These are phyloP conservation scores for Parnassius orleans DNA, from an alignment of 2,888 invertebrate genomes.

Conservation along the genomic window DNA sequence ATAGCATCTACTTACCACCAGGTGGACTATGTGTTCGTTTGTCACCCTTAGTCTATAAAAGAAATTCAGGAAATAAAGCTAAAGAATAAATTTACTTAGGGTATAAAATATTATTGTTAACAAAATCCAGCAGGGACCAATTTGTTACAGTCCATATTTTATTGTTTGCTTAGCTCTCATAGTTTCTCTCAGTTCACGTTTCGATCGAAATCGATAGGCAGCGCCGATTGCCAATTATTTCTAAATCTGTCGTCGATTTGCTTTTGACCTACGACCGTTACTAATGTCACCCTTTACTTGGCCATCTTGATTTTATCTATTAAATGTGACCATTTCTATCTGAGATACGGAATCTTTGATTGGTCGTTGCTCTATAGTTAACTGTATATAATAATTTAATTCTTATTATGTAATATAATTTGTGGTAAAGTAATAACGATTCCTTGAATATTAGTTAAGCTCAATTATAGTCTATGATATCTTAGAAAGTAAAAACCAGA, in stretches of 20 bases:
- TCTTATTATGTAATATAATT: background rate
- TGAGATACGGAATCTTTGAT: background rate
- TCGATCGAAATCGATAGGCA: slow-evolving; percentile 16
- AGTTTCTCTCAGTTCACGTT: slow-evolving; percentile 17
- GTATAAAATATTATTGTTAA: background rate
- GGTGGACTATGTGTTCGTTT: too few relatives aligned
- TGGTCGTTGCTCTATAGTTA: background rate
- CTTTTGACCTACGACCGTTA: slow-evolving; percentile 33
- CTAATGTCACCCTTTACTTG: slow-evolving; percentile 32
- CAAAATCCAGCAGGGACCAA: background rate
- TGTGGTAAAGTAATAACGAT: background rate
- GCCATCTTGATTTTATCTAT: slow-evolving; percentile 28
- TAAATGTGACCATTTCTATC: slow-evolving; percentile 18
- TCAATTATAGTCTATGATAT: too few relatives aligned
- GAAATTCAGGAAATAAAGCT: too few relatives aligned
- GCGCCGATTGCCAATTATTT: slow-evolving; percentile 33
- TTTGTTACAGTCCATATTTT: background rate
- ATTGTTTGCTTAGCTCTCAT: slow-evolving; percentile 5
- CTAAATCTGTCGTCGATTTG: slow-evolving; percentile 35
- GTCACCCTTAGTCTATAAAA: too few relatives aligned
- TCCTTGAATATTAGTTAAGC: too few relatives aligned
- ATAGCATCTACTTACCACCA: too few relatives aligned
- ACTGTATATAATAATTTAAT: slow-evolving; percentile 3
- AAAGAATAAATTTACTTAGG: too few relatives aligned
- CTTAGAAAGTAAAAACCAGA: too few relatives aligned